A percentile compares a stretch with the other conserved stretches of the same genome.
These are phyloP conservation scores for Sylvilagus bachmani DNA, from an alignment of 2,113 vertebrate genomes.

Conservation along the genomic window DNA sequence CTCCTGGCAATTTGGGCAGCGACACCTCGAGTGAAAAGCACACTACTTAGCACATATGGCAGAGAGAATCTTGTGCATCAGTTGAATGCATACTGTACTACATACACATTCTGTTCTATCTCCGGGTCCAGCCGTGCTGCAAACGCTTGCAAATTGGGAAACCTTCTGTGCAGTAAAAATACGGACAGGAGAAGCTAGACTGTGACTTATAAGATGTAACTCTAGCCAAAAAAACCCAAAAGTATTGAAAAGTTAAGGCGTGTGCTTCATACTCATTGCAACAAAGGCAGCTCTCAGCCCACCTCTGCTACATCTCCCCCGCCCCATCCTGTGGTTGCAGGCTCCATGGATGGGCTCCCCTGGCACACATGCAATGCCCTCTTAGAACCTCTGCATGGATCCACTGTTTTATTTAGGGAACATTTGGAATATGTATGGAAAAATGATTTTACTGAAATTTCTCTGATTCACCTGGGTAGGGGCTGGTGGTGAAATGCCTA, in stretches of 20 bases:
- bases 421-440: constrained; percentile 2
- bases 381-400: background rate
- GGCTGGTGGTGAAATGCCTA: background rate
- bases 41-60: constrained; percentile 89
- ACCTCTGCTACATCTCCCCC: background rate
- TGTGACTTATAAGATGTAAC: constrained; percentile 88
- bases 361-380: background rate
- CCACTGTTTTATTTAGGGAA: background rate
- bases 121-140: constrained; percentile 90
- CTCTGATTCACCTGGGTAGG: constrained; percentile 14
- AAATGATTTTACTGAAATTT: background rate
- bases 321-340: background rate
- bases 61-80: constrained; percentile 88
- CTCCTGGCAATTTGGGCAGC: constrained; percentile 89
- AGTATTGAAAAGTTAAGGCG: constrained; percentile 70
- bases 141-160: constrained; percentile 91
- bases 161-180: constrained; percentile 90
- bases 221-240: constrained; percentile 84
- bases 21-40: constrained; percentile 88
- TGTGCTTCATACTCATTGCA: constrained; percentile 40
- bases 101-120: constrained; percentile 91
- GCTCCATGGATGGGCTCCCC: background rate
- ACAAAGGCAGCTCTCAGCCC: constrained; percentile 65
- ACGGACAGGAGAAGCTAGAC: constrained; percentile 87
- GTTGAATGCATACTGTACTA: constrained; percentile 89